Conservation (phyloP, 2,888 invertebrate genomes). For the Agapostemon virescens region DNA sequence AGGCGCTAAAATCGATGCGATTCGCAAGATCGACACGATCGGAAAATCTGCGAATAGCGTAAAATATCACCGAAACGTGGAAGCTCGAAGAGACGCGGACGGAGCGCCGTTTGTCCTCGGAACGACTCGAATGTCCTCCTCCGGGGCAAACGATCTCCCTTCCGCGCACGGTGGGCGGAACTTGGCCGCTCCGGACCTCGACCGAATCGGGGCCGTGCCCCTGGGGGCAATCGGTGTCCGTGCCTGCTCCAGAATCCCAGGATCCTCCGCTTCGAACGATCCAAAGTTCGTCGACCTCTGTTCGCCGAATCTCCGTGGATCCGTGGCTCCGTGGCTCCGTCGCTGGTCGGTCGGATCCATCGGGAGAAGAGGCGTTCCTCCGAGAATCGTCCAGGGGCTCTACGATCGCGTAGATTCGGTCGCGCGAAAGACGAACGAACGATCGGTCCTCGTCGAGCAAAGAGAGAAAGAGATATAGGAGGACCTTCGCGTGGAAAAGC, state of each 20-base stretch:
- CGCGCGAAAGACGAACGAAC: conserved; percentile 49
- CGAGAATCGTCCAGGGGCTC: conserved; percentile 50
- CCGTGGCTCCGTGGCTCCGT: no score
- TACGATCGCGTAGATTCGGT: conserved; percentile 31
- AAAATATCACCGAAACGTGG: background rate
- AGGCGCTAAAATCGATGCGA: background rate
- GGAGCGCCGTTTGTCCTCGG: background rate
- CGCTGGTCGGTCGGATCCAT: no score
- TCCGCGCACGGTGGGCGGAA: no score
- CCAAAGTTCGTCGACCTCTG: background rate
- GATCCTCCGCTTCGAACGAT: background rate
- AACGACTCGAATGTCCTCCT: background rate
- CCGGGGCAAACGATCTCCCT: background rate
- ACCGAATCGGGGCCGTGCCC: background rate
- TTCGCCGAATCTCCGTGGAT: background rate
- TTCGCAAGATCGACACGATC: background rate
- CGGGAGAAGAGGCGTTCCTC: background rate
- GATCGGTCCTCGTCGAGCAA: conserved; percentile 2
- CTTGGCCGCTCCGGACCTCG: background rate
- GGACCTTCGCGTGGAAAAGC: background rate
- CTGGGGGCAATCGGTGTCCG: background rate
- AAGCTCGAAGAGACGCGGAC: background rate
- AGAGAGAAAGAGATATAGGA: background rate
- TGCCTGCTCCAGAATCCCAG: background rate
- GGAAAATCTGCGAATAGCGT: background rate